A percentile compares a stretch with the other conserved stretches of the same genome.
Evolutionary conservation across 2,888 invertebrate genomes (phyloP).

Genomic region (Agrilus mali): DNA sequence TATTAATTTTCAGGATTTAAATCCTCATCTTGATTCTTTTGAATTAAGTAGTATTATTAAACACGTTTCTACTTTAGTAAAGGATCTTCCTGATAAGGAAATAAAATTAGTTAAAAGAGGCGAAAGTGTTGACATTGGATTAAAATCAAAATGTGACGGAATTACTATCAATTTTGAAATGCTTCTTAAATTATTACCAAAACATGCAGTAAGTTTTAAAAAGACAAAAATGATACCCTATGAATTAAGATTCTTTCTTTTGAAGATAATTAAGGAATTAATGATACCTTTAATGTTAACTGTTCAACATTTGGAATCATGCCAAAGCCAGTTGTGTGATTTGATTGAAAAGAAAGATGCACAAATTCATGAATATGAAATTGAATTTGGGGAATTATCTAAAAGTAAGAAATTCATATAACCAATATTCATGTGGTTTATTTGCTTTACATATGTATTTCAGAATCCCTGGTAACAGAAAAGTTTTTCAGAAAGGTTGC

Average conservation of each 20-base stretch:
- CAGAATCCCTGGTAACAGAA: slow-evolving; percentile 27
- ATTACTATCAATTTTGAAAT: slow-evolving; percentile 5
- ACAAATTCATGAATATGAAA: slow-evolving; percentile 41
- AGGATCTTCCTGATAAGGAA: slow-evolving; percentile 1
- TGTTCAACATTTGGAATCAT: slow-evolving; percentile 35
- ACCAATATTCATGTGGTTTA: not conserved
- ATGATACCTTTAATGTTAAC: slow-evolving; percentile 31
- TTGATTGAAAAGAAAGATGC: slow-evolving; percentile 40
- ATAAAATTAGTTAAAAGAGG: not conserved
- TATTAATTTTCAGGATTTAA: slow-evolving; percentile 5
- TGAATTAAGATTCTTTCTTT: slow-evolving; percentile 17
- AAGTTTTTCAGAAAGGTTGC: slow-evolving; percentile 21
- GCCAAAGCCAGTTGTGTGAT: slow-evolving; percentile 33
- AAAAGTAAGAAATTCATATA: slow-evolving; percentile 28
- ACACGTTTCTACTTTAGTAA: slow-evolving; percentile 2
- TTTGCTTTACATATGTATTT: slow-evolving; percentile 5
- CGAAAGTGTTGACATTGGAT: slow-evolving; percentile 1
- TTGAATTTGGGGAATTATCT: slow-evolving; percentile 36
- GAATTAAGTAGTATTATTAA: slow-evolving; percentile 12
- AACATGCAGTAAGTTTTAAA: slow-evolving; percentile 9
- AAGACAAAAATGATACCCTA: slow-evolving; percentile 8
- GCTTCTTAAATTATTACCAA: slow-evolving; percentile 9
- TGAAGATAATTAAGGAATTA: slow-evolving; percentile 18
- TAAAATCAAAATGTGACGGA: slow-evolving; percentile 1
- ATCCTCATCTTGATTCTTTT: slow-evolving; percentile 25